Base-by-base conservation (phyloP, 2,113 vertebrate species). In the Microtus richardsoni region DNA sequence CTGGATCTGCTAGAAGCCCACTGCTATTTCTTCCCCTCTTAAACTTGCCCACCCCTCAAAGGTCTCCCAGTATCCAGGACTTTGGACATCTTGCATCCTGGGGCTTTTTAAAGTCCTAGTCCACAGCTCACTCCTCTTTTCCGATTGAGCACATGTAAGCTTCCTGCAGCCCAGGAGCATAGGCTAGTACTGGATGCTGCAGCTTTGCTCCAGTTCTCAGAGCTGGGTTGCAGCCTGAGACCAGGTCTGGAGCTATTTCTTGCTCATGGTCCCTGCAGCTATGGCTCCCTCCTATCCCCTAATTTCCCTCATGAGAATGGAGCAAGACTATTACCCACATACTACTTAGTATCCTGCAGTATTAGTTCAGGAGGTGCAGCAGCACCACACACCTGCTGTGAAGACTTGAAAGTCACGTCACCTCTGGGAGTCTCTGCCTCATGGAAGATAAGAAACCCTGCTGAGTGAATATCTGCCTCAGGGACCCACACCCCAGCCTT, bases 401-500 rank as follows among this genome's bases (percentile, higher is more conserved):
- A 80, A 82, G 70, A 75, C 75, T 74, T 70, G 41, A 75, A 64
- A 33, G 52, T 82, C 14, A n/a, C 36, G 21, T 62, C 49, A 28
- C 36, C 33, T n/a, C 79, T 88, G 49, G 13, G 41, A 64, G 58
- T 30, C 41, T 86, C 28, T 21, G 70, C 71, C 11, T 26, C 24
- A 4, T 1, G 41, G 39, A 62, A 30, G 49, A 36, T 41, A 28
- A n/a, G n/a, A 78, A 39, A 75, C 49, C 17, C 89, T n/a, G 1
- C 17, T 5, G 16, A 39, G 28, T 0, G 58, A 74, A 7, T 10
- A 33, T 16, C 16, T 13, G 12, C 36, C 44, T 44, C 1, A 0
- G 75, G 44, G 33, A 17, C 49, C 0, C 5, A 52, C 0, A 10
- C 4, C 6, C n/a, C 0, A 2, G 22, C 6, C 39, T 66, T 26